Conservation (phyloP, 1,140 invertebrate genomes). For the Ephestia elutella region DNA sequence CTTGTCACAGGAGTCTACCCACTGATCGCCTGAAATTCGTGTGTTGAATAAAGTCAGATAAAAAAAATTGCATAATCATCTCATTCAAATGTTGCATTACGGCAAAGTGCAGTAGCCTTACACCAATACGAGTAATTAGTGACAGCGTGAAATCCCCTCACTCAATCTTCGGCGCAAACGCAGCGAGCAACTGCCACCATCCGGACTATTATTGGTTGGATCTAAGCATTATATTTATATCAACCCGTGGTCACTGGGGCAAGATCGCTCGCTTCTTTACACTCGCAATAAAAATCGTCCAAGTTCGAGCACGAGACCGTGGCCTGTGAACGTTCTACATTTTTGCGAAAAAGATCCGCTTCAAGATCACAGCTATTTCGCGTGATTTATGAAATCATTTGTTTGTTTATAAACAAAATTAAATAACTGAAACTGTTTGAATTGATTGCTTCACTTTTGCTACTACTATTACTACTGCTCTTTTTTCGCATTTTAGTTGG, state of each 20-base stretch:
- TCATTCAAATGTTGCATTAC: no score
- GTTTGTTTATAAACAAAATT: not conserved
- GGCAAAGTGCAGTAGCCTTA: no score
- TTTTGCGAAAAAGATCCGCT: conserved; percentile 7
- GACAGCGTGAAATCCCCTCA: not conserved
- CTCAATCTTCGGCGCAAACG: conserved; percentile 17
- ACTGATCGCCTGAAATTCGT: no score
- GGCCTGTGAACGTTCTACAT: conserved; percentile 29
- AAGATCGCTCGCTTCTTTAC: conserved; percentile 67
- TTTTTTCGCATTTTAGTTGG: no score
- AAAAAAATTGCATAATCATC: no score
- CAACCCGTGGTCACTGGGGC: conserved; percentile 63
- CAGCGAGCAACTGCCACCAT: conserved; percentile 31
- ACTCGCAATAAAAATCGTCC: conserved; percentile 67
- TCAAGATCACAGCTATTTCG: not conserved
- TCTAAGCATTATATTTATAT: conserved; percentile 62
- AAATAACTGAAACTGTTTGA: not conserved
- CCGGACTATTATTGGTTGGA: conserved; percentile 6
- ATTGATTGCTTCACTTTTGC: no score
- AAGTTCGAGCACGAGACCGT: conserved; percentile 64
- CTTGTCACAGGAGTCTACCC: no score
- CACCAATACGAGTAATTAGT: no score
- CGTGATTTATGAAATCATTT: not conserved
- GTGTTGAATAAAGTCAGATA: no score
- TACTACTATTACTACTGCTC: no score